Conservation (phyloP, 2,797 vertebrate species). For the Tiaroga cobitis region DNA sequence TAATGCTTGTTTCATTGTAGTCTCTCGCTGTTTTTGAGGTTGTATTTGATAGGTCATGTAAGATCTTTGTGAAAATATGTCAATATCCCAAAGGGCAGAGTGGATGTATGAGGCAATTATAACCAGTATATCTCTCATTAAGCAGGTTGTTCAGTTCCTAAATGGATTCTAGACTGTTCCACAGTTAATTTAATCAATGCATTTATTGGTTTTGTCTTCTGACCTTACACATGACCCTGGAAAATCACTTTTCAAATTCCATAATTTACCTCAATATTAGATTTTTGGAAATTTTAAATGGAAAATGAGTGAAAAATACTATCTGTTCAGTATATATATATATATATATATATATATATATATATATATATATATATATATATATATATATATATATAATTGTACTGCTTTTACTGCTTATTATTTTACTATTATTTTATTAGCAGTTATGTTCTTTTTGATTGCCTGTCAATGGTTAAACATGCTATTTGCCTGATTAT, state of each 20-base stretch:
- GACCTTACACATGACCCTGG: background rate
- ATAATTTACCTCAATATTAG: background rate
- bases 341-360: no score
- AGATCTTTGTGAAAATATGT: conserved; percentile 22
- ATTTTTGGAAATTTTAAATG: background rate
- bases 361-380: no score
- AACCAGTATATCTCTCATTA: conserved; percentile 28
- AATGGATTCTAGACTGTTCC: background rate
- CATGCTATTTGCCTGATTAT: background rate
- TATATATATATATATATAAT: no score
- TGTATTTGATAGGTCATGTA: conserved; percentile 13
- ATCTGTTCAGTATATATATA: no score
- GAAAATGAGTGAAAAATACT: background rate
- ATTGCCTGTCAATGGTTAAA: background rate
- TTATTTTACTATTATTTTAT: background rate
- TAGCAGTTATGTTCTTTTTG: background rate
- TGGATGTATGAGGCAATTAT: conserved; percentile 27
- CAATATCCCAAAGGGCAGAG: conserved; percentile 35
- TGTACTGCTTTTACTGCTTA: background rate
- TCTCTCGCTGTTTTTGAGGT: background rate
- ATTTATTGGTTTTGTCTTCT: conserved; percentile 7
- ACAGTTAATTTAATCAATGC: background rate
- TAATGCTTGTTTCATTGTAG: background rate
- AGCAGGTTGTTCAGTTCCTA: background rate
- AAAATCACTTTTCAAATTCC: background rate